Base-by-base conservation (phyloP, 1,140 invertebrate species). In the Mercenaria mercenaria region DNA sequence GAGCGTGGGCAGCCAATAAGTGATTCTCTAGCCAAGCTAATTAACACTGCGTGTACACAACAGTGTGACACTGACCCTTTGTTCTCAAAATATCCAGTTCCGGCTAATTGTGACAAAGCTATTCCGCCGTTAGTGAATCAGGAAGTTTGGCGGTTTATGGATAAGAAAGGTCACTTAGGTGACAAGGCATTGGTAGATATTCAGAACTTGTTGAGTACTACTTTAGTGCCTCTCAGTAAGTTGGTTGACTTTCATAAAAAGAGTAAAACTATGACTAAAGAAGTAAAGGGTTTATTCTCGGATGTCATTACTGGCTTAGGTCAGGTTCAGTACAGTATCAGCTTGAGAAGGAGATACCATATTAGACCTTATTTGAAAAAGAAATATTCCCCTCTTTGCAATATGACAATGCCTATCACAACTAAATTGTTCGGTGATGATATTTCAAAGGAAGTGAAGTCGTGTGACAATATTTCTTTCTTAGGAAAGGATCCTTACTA, bases 181-280 rank as follows among this genome's bases (percentile, higher is more conserved):
- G 61, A 85, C 39, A 85, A 72, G 41, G 41, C 23, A 29, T 47
- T 85, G 18, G 61, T 26, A 47, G 82, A 85, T 50, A 85, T 72
- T 50, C 82, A 85, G 34, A 69, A 72, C 29, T 50, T 85, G 20
- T 56, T 85, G 39, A 56, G 59, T 20, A 34, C 64, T 2, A 47
- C 34, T 50, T 23, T 85, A n/a, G 67, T 34, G 29, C 41, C 61
- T 15, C 26, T 72, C 23, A 47, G 69, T 20, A 85, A 85, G 32
- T 50, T 85, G 13, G 64, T 37, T 29, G 64, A 41, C 23, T 23
- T 15, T 10, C 82, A 72, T 0, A 85, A 29, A 20, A 67, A 34
- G n/a, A 59, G 23, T 59, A 34, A 59, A n/a, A 8, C 23, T 10
- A 13, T 59, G 6, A 47, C 4, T 26, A 32, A n/a, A 26, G n/a